A percentile compares a stretch with the other conserved stretches of the same genome.
phyloP scores from a whole-genome alignment of 2,888 invertebrate genomes.

The Magallana nippona region DNA sequence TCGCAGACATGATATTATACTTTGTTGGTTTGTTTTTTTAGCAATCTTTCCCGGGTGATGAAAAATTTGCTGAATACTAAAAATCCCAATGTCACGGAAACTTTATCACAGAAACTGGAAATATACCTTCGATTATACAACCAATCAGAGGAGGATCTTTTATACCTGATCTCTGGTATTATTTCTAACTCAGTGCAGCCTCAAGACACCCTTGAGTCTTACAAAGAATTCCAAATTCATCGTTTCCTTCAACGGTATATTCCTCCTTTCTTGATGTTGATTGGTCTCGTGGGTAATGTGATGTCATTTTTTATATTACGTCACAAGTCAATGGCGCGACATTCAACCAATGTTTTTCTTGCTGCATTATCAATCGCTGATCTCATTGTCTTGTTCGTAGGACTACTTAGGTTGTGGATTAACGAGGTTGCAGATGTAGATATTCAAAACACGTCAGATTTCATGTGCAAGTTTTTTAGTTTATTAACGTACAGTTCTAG shows the following conservation, averaged over 20 bases:
- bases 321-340: constrained; percentile 74
- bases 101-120: not conserved
- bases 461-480: constrained; percentile 73
- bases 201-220: constrained; percentile 47
- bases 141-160: not conserved
- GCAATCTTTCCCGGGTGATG: not conserved
- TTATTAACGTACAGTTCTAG: constrained; percentile 73
- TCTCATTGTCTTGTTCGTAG: constrained; percentile 75
- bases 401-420: constrained; percentile 76
- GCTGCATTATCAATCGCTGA: constrained; percentile 76
- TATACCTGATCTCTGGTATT: not conserved
- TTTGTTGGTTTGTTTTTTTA: not conserved
- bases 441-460: constrained; percentile 66
- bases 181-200: not conserved
- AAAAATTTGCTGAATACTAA: not conserved
- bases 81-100: not conserved
- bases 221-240: constrained; percentile 64
- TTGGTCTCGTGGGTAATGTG: constrained; percentile 78
- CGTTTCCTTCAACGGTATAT: constrained; percentile 70
- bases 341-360: constrained; percentile 77
- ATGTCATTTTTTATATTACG: constrained; percentile 75
- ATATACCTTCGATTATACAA: not conserved
- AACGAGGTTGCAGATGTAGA: constrained; percentile 72
- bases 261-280: constrained; percentile 73
- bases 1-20: not conserved